phyloP scores from a whole-genome alignment of 2,888 invertebrate genomes.

The Eledona agricola region DNA sequence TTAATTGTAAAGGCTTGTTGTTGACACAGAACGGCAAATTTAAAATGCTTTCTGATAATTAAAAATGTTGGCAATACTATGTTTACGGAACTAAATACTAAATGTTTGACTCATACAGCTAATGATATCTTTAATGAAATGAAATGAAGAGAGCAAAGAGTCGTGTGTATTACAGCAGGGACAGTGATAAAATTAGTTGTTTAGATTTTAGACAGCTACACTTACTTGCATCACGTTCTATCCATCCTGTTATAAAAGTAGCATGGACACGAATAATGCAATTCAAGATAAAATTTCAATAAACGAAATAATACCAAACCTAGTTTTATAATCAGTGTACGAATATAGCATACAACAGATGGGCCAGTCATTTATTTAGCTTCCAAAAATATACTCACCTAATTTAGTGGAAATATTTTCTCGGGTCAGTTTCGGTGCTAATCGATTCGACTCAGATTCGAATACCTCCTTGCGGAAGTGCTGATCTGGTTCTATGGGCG shows the following conservation, averaged over 20 bases:
- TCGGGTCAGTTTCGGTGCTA: slow-evolving; percentile 57
- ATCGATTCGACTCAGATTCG: slow-evolving; percentile 60
- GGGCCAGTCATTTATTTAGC: slow-evolving; percentile 4
- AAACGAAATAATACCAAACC: background rate
- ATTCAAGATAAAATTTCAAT: slow-evolving; percentile 12
- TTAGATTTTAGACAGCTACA: slow-evolving; percentile 41
- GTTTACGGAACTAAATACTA: background rate
- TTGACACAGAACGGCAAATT: background rate
- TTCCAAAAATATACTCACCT: slow-evolving; percentile 50
- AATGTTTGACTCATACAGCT: slow-evolving; percentile 1
- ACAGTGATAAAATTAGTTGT: slow-evolving; percentile 30
- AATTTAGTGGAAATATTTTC: slow-evolving; percentile 49
- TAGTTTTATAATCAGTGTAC: background rate
- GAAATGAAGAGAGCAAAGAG: slow-evolving; percentile 11
- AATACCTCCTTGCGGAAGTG: slow-evolving; percentile 73
- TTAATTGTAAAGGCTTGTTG: background rate
- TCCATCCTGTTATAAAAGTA: slow-evolving; percentile 68
- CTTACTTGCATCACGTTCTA: slow-evolving; percentile 83
- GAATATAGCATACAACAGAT: background rate
- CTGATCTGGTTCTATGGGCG: slow-evolving; percentile 69
- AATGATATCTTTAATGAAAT: slow-evolving; percentile 6
- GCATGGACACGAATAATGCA: slow-evolving; percentile 19
- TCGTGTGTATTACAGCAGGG: slow-evolving; percentile 24
- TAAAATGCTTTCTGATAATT: background rate
- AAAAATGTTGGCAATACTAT: slow-evolving; percentile 3